A percentile compares a stretch with the other conserved stretches of the same genome.
phyloP scores from a whole-genome alignment of 2,888 invertebrate genomes.

The Spatulosminthurus flaviceps region DNA sequence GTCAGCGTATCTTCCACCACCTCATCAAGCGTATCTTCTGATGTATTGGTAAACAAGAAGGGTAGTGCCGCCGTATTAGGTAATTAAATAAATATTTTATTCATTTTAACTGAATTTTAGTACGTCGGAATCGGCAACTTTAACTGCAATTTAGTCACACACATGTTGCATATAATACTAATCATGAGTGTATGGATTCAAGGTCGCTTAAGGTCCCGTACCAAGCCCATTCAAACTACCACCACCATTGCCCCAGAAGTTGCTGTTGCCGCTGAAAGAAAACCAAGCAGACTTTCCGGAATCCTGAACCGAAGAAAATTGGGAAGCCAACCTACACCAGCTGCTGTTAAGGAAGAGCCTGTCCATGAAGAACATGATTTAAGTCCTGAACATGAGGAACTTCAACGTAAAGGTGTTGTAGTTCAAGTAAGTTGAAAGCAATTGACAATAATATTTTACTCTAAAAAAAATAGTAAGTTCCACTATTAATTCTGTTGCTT shows the following conservation, averaged over 20 bases:
- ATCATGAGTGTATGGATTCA: no score
- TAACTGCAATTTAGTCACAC: no score
- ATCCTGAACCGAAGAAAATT: slow-evolving; percentile 56
- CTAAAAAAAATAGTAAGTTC: neutral
- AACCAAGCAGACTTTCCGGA: slow-evolving; percentile 57
- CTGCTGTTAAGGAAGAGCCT: slow-evolving; percentile 19
- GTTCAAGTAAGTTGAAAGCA: slow-evolving; percentile 59
- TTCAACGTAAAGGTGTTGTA: slow-evolving; percentile 60
- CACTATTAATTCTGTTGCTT: neutral
- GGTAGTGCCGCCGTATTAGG: slow-evolving; percentile 59
- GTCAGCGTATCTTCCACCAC: slow-evolving; percentile 43
- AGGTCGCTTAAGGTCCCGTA: slow-evolving; percentile 59
- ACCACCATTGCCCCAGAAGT: slow-evolving; percentile 57
- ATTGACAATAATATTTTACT: no score
- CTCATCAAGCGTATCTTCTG: slow-evolving; percentile 45
- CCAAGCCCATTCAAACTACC: slow-evolving; percentile 51
- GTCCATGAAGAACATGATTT: slow-evolving; percentile 40
- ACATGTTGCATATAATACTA: no score
- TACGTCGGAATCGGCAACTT: no score
- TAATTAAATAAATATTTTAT: no score
- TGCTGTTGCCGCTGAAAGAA: slow-evolving; percentile 48
- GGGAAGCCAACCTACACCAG: neutral
- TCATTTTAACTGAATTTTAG: no score
- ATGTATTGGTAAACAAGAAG: slow-evolving; percentile 46
- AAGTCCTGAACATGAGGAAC: slow-evolving; percentile 54